Percentiles rank a stretch among this genome's conserved stretches.
Conservation (phyloP, 1,140 invertebrate genomes). For the Globodera rostochiensis region DNA sequence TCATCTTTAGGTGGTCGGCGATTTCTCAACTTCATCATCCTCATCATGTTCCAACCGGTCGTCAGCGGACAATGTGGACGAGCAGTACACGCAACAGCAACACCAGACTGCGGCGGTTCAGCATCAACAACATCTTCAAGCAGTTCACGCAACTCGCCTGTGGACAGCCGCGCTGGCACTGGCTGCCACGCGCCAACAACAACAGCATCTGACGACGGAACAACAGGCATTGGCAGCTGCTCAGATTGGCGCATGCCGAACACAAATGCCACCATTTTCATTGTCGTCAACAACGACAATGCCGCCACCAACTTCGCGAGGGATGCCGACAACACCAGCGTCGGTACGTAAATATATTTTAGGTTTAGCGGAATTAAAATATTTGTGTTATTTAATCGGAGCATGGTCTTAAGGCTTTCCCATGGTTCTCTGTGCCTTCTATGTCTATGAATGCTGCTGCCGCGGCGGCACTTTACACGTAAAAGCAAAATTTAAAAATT, state of each 20-base stretch:
- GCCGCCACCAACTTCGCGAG: background rate
- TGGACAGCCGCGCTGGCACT: conserved; percentile 24
- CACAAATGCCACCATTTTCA: conserved; percentile 13
- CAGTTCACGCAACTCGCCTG: background rate
- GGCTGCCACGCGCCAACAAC: background rate
- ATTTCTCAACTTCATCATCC: conserved; percentile 31
- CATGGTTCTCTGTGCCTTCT: background rate
- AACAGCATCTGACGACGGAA: background rate
- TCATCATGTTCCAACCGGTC: conserved; percentile 15
- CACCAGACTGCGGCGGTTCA: conserved; percentile 8
- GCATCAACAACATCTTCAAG: conserved; percentile 11
- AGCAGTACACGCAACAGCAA: conserved; percentile 28
- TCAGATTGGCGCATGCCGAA: conserved; percentile 16
- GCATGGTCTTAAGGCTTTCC: background rate
- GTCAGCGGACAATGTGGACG: background rate
- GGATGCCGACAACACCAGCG: background rate
- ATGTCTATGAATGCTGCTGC: conserved; percentile 27
- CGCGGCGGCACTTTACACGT: conserved; percentile 22
- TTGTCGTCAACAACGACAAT: background rate
- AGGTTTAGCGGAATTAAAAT: no score
- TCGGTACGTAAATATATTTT: background rate
- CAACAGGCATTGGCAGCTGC: conserved; percentile 2
- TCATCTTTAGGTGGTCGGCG: conserved; percentile 9
- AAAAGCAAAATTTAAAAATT: background rate
- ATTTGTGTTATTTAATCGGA: no score